A percentile compares a stretch with the other conserved stretches of the same genome.
These are phyloP conservation scores for Emydura subglobosa DNA, from an alignment of 2,113 vertebrate species.

Conservation along the genomic window DNA sequence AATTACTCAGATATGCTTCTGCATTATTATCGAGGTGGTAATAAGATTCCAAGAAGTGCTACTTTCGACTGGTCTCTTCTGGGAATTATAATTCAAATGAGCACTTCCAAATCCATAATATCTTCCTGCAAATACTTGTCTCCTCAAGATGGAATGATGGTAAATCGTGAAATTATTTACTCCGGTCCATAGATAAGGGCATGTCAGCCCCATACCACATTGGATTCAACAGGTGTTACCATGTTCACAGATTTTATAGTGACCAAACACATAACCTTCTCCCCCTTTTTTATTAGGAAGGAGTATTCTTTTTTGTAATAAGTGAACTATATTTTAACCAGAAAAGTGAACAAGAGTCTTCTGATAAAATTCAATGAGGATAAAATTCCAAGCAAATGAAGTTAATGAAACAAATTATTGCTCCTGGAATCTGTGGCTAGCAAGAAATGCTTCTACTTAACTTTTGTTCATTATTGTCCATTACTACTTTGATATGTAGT, in stretches of 20 bases:
- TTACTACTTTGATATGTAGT: neutral
- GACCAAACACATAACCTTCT: neutral
- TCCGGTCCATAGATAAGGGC: neutral
- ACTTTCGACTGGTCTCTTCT: neutral
- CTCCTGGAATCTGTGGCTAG: neutral
- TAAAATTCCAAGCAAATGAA: too few species aligned
- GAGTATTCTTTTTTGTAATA: neutral
- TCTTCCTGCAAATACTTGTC: neutral
- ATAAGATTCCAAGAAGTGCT: neutral
- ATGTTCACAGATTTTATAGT: neutral
- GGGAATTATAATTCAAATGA: neutral
- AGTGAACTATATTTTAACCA: neutral
- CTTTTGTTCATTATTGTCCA: neutral
- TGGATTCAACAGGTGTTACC: fast-evolving
- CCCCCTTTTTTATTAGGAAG: neutral
- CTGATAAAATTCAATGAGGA: neutral
- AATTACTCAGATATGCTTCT: fast-evolving
- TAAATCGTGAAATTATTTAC: neutral
- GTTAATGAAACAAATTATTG: neutral
- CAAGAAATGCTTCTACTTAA: fast-evolving
- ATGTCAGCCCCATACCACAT: fast-evolving
- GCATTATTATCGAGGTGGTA: fast-evolving
- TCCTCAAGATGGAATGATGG: neutral
- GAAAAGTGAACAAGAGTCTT: neutral
- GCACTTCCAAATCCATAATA: neutral